Evolutionary conservation across 2,797 vertebrate species (phyloP).

Genomic region (Enteromius mattozi): DNA sequence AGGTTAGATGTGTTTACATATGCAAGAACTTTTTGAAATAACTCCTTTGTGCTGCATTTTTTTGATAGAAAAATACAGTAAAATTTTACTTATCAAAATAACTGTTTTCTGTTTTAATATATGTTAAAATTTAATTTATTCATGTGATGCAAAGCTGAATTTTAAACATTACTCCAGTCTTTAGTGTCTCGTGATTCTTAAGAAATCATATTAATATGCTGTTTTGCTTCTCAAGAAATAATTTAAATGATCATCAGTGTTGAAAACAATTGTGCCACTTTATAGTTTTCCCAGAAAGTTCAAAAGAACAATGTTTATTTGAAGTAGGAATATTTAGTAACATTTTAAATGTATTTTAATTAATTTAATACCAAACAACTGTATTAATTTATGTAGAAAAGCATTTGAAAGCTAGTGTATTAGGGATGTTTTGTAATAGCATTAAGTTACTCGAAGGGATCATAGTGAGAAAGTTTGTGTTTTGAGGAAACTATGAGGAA

Average conservation of each 20-base stretch:
- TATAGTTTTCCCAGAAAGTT: neutral
- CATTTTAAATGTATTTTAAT: neutral
- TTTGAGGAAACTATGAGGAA: neutral
- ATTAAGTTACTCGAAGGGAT: neutral
- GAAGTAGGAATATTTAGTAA: neutral
- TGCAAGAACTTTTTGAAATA: neutral
- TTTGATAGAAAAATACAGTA: neutral
- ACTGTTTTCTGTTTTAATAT: neutral
- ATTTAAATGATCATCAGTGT: neutral
- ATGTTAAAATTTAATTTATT: neutral
- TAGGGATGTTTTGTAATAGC: neutral
- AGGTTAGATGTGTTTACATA: constrained; percentile 76
- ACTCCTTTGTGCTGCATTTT: neutral
- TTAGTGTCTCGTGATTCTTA: neutral
- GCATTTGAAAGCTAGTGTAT: too few relatives aligned
- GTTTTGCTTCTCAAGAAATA: neutral
- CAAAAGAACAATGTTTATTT: neutral
- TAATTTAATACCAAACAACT: too few relatives aligned
- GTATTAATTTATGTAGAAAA: neutral
- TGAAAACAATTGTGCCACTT: neutral
- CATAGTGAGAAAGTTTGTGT: neutral
- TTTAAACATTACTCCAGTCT: neutral
- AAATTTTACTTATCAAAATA: neutral
- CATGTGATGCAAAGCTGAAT: neutral
- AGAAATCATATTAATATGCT: neutral